Conservation (phyloP, 2,113 vertebrate species). For the Taxidea taxus region DNA sequence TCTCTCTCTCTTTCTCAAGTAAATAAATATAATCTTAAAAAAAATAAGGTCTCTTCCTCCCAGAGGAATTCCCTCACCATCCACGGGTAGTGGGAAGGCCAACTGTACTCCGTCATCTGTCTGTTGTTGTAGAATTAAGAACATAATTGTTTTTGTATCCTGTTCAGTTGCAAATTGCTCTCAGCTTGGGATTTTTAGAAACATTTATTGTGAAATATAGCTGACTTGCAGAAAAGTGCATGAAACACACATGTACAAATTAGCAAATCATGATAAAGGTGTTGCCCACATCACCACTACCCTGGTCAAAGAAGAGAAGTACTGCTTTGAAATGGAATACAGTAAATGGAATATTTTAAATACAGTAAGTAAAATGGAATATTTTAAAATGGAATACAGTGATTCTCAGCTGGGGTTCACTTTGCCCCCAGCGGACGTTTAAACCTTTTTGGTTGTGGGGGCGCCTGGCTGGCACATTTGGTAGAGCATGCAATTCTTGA, state of each 20-base stretch:
- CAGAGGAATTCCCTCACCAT: too few species aligned
- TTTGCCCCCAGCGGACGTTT: background rate
- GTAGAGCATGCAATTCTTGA: background rate
- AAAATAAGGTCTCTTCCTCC: background rate
- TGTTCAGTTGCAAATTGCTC: background rate
- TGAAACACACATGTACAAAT: background rate
- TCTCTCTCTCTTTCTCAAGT: too few species aligned
- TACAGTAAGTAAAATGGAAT: background rate
- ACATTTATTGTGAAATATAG: background rate
- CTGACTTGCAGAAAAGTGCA: background rate
- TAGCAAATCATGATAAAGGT: background rate
- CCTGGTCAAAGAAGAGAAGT: background rate
- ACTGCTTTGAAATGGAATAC: background rate
- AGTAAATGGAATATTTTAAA: background rate
- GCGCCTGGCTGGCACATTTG: background rate
- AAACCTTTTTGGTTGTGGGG: background rate
- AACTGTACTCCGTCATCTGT: background rate
- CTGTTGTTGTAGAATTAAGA: background rate
- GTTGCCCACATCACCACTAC: background rate
- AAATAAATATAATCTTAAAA: too few species aligned
- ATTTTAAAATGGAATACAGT: background rate
- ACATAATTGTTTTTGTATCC: background rate
- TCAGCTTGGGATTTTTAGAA: background rate
- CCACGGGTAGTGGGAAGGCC: rapidly evolving
- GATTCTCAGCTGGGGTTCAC: background rate